Base-by-base conservation (phyloP, 2,113 vertebrate species). In the Cnemophilus loriae region DNA sequence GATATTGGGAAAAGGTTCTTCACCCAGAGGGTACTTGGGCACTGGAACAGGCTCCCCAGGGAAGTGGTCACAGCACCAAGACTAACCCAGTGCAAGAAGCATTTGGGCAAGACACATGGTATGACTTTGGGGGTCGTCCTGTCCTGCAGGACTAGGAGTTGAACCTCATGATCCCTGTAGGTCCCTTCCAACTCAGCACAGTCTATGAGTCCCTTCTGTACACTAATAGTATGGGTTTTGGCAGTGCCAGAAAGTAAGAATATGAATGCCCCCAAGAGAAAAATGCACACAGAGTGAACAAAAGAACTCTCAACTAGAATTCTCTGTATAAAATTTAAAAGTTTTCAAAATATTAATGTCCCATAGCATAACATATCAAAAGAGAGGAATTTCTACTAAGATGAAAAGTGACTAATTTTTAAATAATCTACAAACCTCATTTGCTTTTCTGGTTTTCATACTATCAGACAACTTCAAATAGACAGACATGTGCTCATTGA, bases 11-110 rank as follows among this genome's bases (percentile, higher is more conserved):
- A 26, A 76, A 55, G 3, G 5, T 35, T 83, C 17, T 41, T 47
- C 13, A n/a, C 8, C 39, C n/a, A 61, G 24, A 53, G 14, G 9
- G 14, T 68, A 20, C 17, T 0, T 9, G 41, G n/a, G 13, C 6
- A 8, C 20, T 89, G 14, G 9, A 60, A 55, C 11, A 60, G 39
- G 69, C 5, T 60, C 20, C n/a, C 30, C 41, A 22, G 23, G 5
- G 14, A 15, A 37, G 22, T 28, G 23, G 7, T 28, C 4, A 47
- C 39, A 68, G 21, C 8, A 83, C 8, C n/a, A 61, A 59, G 18
- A 21, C 41, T 63, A 20, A 53, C 4, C 3, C 7, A 75, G 17
- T 9, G 3, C 23, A 68, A 33, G 27, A 81, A 27, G 39, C 1
- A 1, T 32, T 53, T 39, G 11, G 39, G 2, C 27, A 89, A 53